These are phyloP conservation scores for Phasia obesa DNA, from an alignment of 2,888 invertebrate species.

Conservation along the genomic window DNA sequence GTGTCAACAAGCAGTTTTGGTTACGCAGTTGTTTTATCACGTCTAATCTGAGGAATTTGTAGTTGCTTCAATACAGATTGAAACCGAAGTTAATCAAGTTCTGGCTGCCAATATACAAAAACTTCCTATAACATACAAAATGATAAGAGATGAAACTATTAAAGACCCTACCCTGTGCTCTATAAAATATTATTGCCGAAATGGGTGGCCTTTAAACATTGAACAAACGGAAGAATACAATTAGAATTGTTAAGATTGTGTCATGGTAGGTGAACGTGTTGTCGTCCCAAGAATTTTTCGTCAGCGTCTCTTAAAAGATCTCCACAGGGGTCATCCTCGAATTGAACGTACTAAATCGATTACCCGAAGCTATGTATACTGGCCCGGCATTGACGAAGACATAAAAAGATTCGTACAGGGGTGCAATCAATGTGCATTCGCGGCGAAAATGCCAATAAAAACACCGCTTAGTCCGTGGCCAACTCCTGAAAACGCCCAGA, in stretches of 20 bases:
- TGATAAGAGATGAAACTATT: constrained; percentile 11
- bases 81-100: constrained; percentile 23
- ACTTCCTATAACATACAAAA: constrained; percentile 4
- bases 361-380: constrained; percentile 70
- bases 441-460: constrained; percentile 74
- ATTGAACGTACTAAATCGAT: background rate
- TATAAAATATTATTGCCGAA: constrained; percentile 10
- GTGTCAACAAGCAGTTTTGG: background rate
- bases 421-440: constrained; percentile 54
- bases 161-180: background rate
- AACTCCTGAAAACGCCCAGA: constrained; percentile 75
- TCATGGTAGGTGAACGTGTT: constrained; percentile 12
- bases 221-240: background rate
- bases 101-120: background rate
- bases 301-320: constrained; percentile 1
- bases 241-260: constrained; percentile 59
- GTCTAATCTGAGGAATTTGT: constrained; percentile 34
- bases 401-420: constrained; percentile 73
- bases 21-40: background rate
- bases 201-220: background rate
- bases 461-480: constrained; percentile 71
- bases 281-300: constrained; percentile 1
- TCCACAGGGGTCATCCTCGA: background rate
- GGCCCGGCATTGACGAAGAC: constrained; percentile 73
- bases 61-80: constrained; percentile 27